Percentiles rank a stretch among this genome's conserved stretches.
These are phyloP conservation scores for Ennomos quercinarius DNA, from an alignment of 2,888 invertebrate genomes.

Conservation along the genomic window DNA sequence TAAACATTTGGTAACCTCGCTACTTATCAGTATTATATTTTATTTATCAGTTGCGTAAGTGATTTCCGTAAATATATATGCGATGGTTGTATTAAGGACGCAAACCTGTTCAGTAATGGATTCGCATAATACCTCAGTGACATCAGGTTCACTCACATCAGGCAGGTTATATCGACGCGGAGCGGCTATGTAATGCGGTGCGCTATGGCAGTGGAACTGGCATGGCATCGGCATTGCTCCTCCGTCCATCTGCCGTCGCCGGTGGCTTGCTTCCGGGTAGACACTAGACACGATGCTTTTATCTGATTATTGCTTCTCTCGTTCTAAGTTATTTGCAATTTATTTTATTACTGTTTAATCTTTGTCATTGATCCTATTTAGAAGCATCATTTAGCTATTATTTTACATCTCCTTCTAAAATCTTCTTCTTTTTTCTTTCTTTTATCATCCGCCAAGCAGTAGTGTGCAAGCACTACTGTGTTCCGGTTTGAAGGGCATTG, in stretches of 20 bases:
- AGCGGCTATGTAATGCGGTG: conserved; percentile 44
- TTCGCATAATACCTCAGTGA: conserved; percentile 55
- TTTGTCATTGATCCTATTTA: conserved; percentile 4
- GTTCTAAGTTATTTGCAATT: too few species aligned
- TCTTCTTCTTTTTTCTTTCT: too few species aligned
- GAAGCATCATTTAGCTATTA: background rate
- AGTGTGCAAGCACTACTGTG: too few species aligned
- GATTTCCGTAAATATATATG: conserved; percentile 55
- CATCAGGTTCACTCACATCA: conserved; percentile 44
- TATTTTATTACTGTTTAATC: background rate
- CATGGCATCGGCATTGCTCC: conserved; percentile 56
- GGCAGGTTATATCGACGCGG: conserved; percentile 60
- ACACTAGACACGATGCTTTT: conserved; percentile 30
- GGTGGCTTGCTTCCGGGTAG: conserved; percentile 39
- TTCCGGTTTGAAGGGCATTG: too few species aligned
- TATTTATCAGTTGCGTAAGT: conserved; percentile 44
- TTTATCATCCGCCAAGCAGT: too few species aligned
- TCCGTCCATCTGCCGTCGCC: conserved; percentile 64
- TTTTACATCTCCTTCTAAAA: too few species aligned
- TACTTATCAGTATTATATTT: conserved; percentile 22
- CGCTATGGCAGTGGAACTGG: conserved; percentile 56
- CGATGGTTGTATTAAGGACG: conserved; percentile 41
- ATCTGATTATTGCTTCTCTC: conserved; percentile 6
- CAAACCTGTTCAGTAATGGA: conserved; percentile 64
- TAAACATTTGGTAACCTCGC: conserved; percentile 17